Evolutionary conservation across 2,797 vertebrate genomes (phyloP).

Genomic region (Tamandua tetradactyla): DNA sequence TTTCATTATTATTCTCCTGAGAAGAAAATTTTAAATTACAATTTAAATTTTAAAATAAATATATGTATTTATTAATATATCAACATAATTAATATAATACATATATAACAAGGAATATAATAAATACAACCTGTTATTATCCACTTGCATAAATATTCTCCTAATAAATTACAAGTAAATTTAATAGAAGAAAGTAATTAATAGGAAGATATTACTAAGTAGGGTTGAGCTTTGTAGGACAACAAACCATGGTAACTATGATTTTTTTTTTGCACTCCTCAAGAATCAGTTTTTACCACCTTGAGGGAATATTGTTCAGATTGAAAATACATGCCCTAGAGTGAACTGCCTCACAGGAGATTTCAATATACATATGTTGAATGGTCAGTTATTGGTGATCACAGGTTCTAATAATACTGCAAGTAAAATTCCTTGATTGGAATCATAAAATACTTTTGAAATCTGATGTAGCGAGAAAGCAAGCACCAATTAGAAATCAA

Average conservation of each 20-base stretch:
- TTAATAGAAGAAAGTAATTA: slow-evolving; percentile 31
- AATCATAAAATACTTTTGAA: slow-evolving; percentile 6
- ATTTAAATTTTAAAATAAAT: no score
- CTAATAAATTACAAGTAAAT: neutral
- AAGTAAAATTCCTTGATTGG: slow-evolving; percentile 3
- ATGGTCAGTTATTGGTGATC: neutral
- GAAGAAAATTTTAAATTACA: no score
- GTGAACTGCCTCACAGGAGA: no score
- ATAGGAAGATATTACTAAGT: slow-evolving; percentile 15
- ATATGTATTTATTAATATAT: no score
- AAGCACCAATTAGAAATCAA: slow-evolving; percentile 1
- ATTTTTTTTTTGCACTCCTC: neutral
- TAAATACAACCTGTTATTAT: no score
- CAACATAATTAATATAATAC: no score
- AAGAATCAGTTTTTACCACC: neutral
- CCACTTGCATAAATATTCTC: no score
- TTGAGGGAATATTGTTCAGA: neutral
- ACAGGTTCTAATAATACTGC: slow-evolving; percentile 2
- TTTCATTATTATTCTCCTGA: neutral
- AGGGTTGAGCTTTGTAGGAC: neutral
- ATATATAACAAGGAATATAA: no score
- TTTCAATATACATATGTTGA: neutral
- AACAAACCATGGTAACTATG: neutral
- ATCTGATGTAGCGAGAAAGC: neutral
- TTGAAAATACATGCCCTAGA: neutral